Conservation (phyloP, 2,888 invertebrate genomes). For the Thera britannica region DNA sequence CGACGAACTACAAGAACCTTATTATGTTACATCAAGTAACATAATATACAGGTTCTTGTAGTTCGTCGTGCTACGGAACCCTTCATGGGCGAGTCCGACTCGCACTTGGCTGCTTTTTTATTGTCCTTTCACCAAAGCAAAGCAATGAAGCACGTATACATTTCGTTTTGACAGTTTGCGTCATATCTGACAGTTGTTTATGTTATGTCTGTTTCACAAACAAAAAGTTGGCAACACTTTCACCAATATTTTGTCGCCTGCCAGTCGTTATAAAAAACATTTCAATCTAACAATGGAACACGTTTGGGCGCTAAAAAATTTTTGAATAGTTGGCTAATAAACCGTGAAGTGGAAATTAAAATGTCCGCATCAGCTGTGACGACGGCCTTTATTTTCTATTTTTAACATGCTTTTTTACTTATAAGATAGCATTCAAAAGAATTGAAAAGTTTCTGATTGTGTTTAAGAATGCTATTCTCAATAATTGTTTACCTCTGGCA, state of each 20-base stretch:
- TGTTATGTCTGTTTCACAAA: constrained; percentile 47
- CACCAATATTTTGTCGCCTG: constrained; percentile 62
- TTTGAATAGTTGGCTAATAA: constrained; percentile 59
- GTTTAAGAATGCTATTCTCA: constrained; percentile 2
- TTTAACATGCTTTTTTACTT: not conserved
- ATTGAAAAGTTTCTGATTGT: constrained; percentile 36
- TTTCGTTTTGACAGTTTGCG: constrained; percentile 50
- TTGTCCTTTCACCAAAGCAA: constrained; percentile 48
- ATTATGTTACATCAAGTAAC: too few species aligned
- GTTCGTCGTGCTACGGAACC: too few species aligned
- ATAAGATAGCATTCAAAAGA: not conserved
- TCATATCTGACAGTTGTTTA: constrained; percentile 59
- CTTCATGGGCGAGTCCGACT: too few species aligned
- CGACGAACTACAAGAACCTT: too few species aligned
- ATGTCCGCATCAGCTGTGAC: constrained; percentile 36
- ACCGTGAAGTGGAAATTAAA: constrained; percentile 67
- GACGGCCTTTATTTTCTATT: constrained; percentile 25
- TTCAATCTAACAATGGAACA: constrained; percentile 56
- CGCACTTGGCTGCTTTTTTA: too few species aligned
- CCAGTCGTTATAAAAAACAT: constrained; percentile 52
- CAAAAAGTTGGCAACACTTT: constrained; percentile 65
- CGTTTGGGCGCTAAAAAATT: constrained; percentile 63
- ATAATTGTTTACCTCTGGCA: too few species aligned
- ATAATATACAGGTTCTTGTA: too few species aligned
- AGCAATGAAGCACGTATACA: constrained; percentile 37